These are phyloP conservation scores for Mus caroli DNA, from an alignment of 2,797 vertebrate genomes.

Conservation along the genomic window DNA sequence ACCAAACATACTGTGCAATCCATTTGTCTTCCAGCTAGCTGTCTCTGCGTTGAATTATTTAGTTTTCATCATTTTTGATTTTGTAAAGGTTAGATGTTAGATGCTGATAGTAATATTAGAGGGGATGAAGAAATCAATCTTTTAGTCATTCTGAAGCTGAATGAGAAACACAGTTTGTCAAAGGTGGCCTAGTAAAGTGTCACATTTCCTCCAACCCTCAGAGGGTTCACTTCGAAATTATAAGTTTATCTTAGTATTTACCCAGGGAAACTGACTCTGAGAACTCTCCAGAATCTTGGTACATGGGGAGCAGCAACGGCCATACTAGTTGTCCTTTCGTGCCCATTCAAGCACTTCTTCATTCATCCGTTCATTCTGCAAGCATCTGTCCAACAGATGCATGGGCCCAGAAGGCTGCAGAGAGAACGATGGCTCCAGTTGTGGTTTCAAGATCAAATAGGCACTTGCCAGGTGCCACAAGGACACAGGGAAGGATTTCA, in stretches of 20 bases:
- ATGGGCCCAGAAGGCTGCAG: background rate
- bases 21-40: constrained; percentile 69
- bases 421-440: constrained; percentile 4
- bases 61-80: constrained; percentile 79
- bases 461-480: background rate
- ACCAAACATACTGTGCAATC: constrained; percentile 37
- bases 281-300: constrained; percentile 35
- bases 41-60: constrained; percentile 70
- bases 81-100: constrained; percentile 80
- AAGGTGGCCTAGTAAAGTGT: constrained; percentile 28
- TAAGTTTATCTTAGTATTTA: constrained; percentile 53
- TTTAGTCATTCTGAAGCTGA: constrained; percentile 70
- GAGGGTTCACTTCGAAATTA: constrained; percentile 39
- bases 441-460: constrained; percentile 41
- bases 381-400: background rate
- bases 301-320: background rate
- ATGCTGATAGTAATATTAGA: constrained; percentile 71
- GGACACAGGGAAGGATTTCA: constrained; percentile 9
- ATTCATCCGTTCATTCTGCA: constrained; percentile 38
- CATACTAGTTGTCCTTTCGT: background rate
- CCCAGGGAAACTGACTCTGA: background rate
- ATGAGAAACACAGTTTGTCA: constrained; percentile 70
- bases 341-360: constrained; percentile 16
- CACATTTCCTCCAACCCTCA: constrained; percentile 12
- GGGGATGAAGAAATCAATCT: constrained; percentile 77